Base-by-base conservation (phyloP, 1,140 invertebrate species). In the Dufourea novaeangliae region DNA sequence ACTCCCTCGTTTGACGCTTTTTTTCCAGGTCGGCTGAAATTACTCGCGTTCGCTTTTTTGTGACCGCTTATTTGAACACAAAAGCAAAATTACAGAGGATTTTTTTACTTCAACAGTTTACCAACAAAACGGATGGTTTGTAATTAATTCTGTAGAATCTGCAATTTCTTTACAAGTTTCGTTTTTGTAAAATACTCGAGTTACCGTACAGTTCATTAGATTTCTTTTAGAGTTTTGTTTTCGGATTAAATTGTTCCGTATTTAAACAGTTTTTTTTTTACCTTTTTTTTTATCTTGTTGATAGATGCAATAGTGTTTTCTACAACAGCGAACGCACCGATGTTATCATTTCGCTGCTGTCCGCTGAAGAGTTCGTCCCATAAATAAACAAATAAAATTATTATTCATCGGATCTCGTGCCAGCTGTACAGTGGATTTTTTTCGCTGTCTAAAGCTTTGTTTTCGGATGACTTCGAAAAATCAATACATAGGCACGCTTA, bases 11-110 rank as follows among this genome's bases (percentile, higher is more conserved):
- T 66, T n/a, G 62, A 77, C 34, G 41, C 34, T 41, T 32, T 34
- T 61, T 54, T 63, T 37, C n/a, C n/a, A n/a, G 34, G 54, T 25
- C 14, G 20, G 29, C 14, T 57, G n/a, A 56, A 37, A 56, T 75
- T 34, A 8, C 29, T 56, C 27, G 11, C 20, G n/a, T 12, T 20
- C 12, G 12, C 22, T 32, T 59, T 27, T 34, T 29, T 29, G n/a
- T 11, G 20, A 17, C 22, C 6, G 11, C 0, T 6, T 39, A 10
- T 56, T 27, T 34, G 22, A 2, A 29, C 59, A 71, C n/a, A 29
- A 11, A 25, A 29, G 12, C 12, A 17, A 44, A 46, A 22, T 3
- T 7, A 1, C 3, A 3, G 11, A 1, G 34, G 14, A 2, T n/a
- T 41, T 1, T 66, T 22, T 14, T 7, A 8, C n/a, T n/a, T n/a